phyloP scores from a whole-genome alignment of 2,888 invertebrate genomes.

The Philaethria dido region DNA sequence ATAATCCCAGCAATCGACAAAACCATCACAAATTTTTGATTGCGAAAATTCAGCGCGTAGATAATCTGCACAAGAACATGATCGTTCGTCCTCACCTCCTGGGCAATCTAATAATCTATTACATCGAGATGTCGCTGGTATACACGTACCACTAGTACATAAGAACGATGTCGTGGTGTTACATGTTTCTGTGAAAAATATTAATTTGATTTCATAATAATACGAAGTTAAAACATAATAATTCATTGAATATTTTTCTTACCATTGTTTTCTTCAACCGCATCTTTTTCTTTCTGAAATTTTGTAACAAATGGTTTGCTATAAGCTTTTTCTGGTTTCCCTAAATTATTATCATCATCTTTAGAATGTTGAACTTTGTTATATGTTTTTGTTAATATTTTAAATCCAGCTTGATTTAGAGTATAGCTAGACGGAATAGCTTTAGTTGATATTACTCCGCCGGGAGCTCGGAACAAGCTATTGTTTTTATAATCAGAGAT shows the following conservation, averaged over 20 bases:
- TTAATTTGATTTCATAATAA: conserved; percentile 4
- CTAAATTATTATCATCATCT: conserved; percentile 71
- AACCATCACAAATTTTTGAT: conserved; percentile 91
- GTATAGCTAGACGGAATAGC: conserved; percentile 85
- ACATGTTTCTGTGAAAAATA: conserved; percentile 62
- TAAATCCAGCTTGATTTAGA: conserved; percentile 86
- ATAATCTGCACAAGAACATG: conserved; percentile 90
- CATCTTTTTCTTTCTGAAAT: conserved; percentile 59
- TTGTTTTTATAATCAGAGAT: conserved; percentile 80
- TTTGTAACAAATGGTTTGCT: conserved; percentile 60
- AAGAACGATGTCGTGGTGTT: conserved; percentile 81
- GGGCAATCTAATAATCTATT: conserved; percentile 88
- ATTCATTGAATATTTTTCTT: conserved; percentile 33
- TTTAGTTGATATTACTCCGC: conserved; percentile 84
- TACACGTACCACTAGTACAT: conserved; percentile 86
- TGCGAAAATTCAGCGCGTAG: conserved; percentile 87
- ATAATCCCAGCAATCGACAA: conserved; percentile 91
- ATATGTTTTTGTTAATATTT: conserved; percentile 86
- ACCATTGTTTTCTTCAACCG: conserved; percentile 55
- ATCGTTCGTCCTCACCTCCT: conserved; percentile 88
- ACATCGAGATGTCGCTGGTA: conserved; percentile 86
- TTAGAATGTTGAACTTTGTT: conserved; percentile 82
- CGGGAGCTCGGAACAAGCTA: conserved; percentile 75
- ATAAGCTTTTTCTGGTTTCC: conserved; percentile 67
- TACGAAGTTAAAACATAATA: neutral